A percentile compares a stretch with the other conserved stretches of the same genome.
phyloP scores from a whole-genome alignment of 2,888 invertebrate species.

The Eledona agricola region DNA sequence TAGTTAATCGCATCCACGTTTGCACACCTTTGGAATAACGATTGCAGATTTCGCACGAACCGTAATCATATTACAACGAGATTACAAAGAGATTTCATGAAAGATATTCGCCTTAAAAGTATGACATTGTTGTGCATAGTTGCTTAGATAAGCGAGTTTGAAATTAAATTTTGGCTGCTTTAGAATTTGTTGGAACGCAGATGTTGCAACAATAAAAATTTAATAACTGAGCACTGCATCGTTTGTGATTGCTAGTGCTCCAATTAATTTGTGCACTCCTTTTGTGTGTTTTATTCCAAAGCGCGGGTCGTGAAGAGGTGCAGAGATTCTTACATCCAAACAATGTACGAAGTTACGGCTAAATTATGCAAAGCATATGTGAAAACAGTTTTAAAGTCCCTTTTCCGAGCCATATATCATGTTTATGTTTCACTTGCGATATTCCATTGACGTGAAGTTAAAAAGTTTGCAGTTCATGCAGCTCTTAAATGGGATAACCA shows the following conservation, averaged over 20 bases:
- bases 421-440: conserved; percentile 26
- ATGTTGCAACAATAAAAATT: conserved; percentile 27
- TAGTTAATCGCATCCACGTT: conserved; percentile 3
- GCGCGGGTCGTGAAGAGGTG: too few species aligned
- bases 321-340: too few species aligned
- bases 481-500: too few species aligned
- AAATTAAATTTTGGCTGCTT: conserved; percentile 26
- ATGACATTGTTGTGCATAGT: conserved; percentile 24
- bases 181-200: conserved; percentile 15
- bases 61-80: not conserved
- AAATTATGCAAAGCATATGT: conserved; percentile 25
- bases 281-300: too few species aligned
- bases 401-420: conserved; percentile 22
- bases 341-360: conserved; percentile 16
- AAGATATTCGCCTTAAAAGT: conserved; percentile 8
- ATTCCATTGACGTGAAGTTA: conserved; percentile 19
- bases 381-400: conserved; percentile 22
- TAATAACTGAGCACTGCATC: conserved; percentile 27
- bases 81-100: conserved; percentile 1
- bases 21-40: conserved; percentile 4
- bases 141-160: conserved; percentile 7
- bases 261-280: too few species aligned
- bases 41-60: not conserved
- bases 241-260: too few species aligned
- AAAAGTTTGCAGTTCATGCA: too few species aligned